Evolutionary conservation across 2,888 invertebrate genomes (phyloP), one percentile per base, ranked within the genome.

Genomic region (Drosophila meridionalis): DNA sequence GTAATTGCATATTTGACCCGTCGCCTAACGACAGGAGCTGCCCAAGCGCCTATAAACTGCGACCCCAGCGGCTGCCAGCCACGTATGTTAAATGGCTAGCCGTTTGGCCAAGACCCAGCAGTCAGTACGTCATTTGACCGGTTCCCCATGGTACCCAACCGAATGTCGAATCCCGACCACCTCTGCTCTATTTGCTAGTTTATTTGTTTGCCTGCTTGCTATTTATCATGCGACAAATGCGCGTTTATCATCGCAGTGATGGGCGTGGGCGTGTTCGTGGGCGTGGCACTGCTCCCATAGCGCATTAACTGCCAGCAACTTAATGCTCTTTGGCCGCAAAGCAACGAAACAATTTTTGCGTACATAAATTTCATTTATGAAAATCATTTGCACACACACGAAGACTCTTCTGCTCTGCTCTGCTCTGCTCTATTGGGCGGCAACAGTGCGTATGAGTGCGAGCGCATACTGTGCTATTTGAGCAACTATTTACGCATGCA

Each of bases 161-260:
- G 36, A 62, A 45, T 43, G 9, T 38, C 28, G 58, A 62, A 45
- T 43, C 11, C 53, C 28, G 58, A 32, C 43, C 40, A 30, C 36
- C 45, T 61, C 14, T 6, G 45, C 26, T 72, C 64, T 69, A 64
- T 81, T 69, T 69, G 65, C 57, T 69, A 71, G 78, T 71, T 69
- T 64, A 72, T 88, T 71, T 85, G 80, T 75, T 85, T 86, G 77
- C 64, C 73, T 64, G 68, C 55, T 52, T 72, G 73, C 82, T 76
- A 89, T 87, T 87, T 87, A 90, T 87, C 89, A 90, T 89, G 88
- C 89, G 82, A 82, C 90, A 89, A 78, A 84, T 71, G 80, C 80
- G 80, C 89, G 87, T 87, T 87, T 90, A 82, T 90, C 90, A 87
- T 75, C 70, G 62, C 76, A 4, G 59, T 40, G 55, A 59, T 48